A percentile compares a stretch with the other conserved stretches of the same genome.
Conservation (phyloP, 1,140 invertebrate genomes). For the Drosophila leontia region DNA sequence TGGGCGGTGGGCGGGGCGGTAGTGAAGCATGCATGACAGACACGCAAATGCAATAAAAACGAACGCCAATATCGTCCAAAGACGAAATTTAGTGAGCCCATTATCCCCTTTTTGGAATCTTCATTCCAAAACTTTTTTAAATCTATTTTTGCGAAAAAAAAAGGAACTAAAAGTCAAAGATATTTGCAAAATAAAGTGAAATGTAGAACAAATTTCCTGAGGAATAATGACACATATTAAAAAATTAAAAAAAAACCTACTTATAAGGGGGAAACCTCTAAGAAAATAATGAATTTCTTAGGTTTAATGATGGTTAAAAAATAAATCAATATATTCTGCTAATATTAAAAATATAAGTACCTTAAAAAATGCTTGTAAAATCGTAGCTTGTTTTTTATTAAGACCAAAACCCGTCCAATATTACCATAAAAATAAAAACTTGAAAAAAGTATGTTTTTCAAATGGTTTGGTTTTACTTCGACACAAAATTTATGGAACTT, state of each 20-base stretch:
- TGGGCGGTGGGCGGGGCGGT: constrained; percentile 21
- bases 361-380: neutral
- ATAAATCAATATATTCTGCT: neutral
- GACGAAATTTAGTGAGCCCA: constrained; percentile 59
- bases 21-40: constrained; percentile 77
- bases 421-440: neutral
- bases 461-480: neutral
- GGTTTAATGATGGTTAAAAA: neutral
- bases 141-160: neutral
- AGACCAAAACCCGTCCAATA: neutral
- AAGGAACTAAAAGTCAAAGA: neutral
- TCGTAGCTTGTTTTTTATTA: neutral
- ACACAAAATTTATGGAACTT: constrained; percentile 2
- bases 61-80: constrained; percentile 26
- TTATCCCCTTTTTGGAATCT: constrained; percentile 43
- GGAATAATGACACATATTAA: neutral
- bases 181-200: neutral
- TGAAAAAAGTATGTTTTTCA: neutral
- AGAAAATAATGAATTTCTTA: neutral
- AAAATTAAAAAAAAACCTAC: too few relatives aligned
- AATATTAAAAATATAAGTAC: neutral
- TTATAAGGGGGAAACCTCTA: too few relatives aligned
- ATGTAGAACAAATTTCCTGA: neutral
- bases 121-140: neutral
- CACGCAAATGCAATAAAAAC: constrained; percentile 78